These are phyloP conservation scores for Acrocephalus kingi DNA, from an alignment of 2,113 vertebrate genomes.

Conservation along the genomic window DNA sequence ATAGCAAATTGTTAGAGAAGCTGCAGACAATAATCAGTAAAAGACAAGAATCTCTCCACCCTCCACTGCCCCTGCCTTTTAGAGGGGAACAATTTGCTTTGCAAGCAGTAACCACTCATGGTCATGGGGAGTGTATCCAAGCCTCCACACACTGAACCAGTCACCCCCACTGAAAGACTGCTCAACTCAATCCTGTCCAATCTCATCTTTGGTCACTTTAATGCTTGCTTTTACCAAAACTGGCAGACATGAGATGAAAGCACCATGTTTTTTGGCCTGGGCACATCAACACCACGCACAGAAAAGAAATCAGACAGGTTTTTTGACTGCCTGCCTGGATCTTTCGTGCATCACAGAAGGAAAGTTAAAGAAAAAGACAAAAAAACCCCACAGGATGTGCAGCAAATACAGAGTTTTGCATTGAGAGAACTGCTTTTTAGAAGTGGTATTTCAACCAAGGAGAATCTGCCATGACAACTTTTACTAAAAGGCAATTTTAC, in stretches of 20 bases:
- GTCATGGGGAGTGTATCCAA: neutral
- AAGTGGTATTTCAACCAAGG: neutral
- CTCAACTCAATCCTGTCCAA: neutral
- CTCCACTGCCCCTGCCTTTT: neutral
- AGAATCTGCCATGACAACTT: neutral
- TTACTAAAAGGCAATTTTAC: neutral
- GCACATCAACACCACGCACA: fast-evolving
- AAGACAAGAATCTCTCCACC: neutral
- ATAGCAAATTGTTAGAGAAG: neutral
- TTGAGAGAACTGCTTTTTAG: neutral
- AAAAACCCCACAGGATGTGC: neutral
- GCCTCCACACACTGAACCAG: neutral
- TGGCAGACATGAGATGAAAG: neutral
- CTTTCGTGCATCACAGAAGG: neutral
- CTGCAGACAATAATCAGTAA: neutral
- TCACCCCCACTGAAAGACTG: neutral
- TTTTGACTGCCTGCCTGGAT: neutral
- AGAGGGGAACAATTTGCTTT: neutral
- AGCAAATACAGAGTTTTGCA: neutral
- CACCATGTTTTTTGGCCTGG: fast-evolving
- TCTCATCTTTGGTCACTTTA: neutral
- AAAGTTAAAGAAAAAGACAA: neutral
- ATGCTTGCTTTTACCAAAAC: neutral
- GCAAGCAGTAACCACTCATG: fast-evolving
- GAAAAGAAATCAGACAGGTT: neutral